Evolutionary conservation across 2,797 vertebrate species (phyloP), one percentile per base, ranked within the genome.

Genomic region (Pampus argenteus): DNA sequence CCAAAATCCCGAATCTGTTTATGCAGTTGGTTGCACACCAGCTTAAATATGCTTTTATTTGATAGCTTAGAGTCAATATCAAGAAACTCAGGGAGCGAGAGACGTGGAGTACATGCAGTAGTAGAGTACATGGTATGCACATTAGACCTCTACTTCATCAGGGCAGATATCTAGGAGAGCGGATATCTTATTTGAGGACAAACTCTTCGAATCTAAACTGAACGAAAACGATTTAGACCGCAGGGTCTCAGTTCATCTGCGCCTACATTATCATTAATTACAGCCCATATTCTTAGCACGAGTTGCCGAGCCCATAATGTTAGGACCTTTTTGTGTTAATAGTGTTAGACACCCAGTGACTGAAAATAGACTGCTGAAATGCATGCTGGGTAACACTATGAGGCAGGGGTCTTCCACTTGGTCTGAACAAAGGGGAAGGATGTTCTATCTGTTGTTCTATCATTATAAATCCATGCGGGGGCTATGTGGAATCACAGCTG

Each of bases 361-460:
- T 73, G 59, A 91, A 91, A 90, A 87, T 85, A 90, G 81, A 67
- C 66, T 28, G 59, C 55, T 83, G 74, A 87, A 77, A 57, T 76
- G 85, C 86, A 90, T 87, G 77, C 83, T 89, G 86, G 88, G 84
- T 86, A 89, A 70, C 28, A 34, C 48, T 54, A 56, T 25, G 70
- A 79, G 72, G 79, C 75, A 74, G 49, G 58, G 79, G 65, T 81
- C 80, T 69, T 86, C 62, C 72, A 77, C 69, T 86, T 69, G 71
- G 65, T 52, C 22, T 14, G 29, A 72, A 63, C 58, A 71, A 71
- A 82, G 55, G 55, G 42, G 55, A 64, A 66, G 25, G 52, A 79
- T 84, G 71, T 56, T 73, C 58, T 72, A 18, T 67, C 29, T 57
- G 66, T 86, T 61, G 36, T 62, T 44, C 69, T 79, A 54, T 74